Evolutionary conservation across 2,113 vertebrate genomes (phyloP), one percentile per base, ranked within the genome.

Genomic region (Phylloscopus whistleri): DNA sequence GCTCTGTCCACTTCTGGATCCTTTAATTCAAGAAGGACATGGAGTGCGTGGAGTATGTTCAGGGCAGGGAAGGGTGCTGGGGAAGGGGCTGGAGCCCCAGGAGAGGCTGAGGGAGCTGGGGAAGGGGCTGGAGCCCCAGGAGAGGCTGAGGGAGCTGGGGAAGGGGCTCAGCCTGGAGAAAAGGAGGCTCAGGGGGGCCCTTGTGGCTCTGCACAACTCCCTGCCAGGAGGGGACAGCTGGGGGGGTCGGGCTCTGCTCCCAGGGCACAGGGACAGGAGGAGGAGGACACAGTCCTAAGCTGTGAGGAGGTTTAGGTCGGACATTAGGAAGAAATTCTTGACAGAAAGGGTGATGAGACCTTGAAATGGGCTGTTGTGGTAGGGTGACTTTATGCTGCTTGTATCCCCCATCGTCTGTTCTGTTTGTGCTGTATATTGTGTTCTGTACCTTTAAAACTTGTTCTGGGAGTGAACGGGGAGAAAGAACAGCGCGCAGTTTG

Each of bases 41-140:
- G 2, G 19, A 56, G 23, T 30, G n/a, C 8, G 13, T 72, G 67
- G 35, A 53, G 13, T 0, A 0, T 30, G 55, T 51, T 15, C 46
- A 35, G 55, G 26, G 67, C 1, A 53, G 48, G 56, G 68, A 37
- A 52, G 0, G 1, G 56, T 37, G 31, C 20, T 70, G 79, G 52
- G 55, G 18, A 60, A 59, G 55, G 66, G 31, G 7, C 31, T 70
- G 66, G 66, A 83, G 46, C 55, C 13, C 55, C 46, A 73, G 39
- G 58, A 63, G 56, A 0, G 5, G 81, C 56, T 72, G 48, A 62
- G 67, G 43, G 43, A 43, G 43, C 43, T 43, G 43, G 41, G 41
- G 41, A 41, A 41, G 41, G 20, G 35, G 30, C 30, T 55, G 18
- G 30, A 31, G 30, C 41, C 41, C 41, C 41, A 13, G 41, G 41